These are phyloP conservation scores for Sarcophaga subvicina DNA, from an alignment of 2,888 invertebrate species.

Conservation along the genomic window DNA sequence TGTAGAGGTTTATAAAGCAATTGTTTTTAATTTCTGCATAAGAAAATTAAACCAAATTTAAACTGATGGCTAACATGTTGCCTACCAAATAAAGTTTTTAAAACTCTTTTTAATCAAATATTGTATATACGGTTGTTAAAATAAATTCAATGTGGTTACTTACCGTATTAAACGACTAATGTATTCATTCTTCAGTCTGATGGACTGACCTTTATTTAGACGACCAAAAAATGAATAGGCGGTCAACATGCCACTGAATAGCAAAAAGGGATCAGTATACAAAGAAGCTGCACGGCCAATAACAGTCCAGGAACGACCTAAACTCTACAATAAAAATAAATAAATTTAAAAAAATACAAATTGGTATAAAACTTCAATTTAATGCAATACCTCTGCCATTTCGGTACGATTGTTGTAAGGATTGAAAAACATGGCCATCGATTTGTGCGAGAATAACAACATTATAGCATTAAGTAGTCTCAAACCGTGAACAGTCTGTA, in stretches of 20 bases:
- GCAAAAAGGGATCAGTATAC: conserved; percentile 88
- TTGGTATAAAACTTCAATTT: background rate
- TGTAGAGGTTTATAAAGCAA: background rate
- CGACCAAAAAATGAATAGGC: conserved; percentile 85
- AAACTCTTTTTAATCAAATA: too few relatives aligned
- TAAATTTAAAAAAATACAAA: background rate
- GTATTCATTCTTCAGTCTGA: conserved; percentile 85
- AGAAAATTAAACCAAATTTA: background rate
- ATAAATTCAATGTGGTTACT: conserved; percentile 40
- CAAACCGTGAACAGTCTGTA: conserved; percentile 86
- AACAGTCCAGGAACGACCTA: conserved; percentile 86
- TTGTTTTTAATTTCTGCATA: conserved; percentile 13
- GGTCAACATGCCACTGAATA: conserved; percentile 87
- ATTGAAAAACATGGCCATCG: conserved; percentile 87
- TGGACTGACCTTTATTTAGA: conserved; percentile 83
- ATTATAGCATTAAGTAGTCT: conserved; percentile 86
- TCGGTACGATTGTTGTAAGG: conserved; percentile 86
- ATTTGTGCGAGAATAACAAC: conserved; percentile 86
- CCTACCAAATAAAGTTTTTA: too few relatives aligned
- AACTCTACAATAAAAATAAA: conserved; percentile 79
- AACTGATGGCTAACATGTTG: background rate
- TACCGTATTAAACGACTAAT: conserved; percentile 84
- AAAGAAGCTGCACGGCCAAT: conserved; percentile 87
- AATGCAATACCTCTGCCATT: conserved; percentile 84
- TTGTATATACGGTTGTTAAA: background rate